phyloP scores from a whole-genome alignment of 2,113 vertebrate genomes.

The Suricata suricatta region DNA sequence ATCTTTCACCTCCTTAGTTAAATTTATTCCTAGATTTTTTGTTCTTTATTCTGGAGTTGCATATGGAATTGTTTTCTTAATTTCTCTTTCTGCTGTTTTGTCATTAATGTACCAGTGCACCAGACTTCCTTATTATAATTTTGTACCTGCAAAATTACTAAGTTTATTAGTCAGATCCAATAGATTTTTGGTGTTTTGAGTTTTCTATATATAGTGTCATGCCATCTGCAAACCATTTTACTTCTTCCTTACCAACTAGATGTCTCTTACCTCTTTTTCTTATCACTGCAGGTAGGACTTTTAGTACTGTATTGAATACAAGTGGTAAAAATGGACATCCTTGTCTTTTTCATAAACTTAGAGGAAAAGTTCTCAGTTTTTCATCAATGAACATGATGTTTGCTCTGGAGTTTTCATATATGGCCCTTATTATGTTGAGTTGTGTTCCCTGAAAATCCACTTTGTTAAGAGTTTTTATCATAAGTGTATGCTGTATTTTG shows the following conservation, averaged over 20 bases:
- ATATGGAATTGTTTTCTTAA: not conserved
- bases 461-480: not conserved
- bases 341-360: not conserved
- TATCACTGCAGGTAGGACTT: not conserved
- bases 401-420: not conserved
- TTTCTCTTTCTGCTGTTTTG: not conserved
- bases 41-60: not conserved
- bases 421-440: not conserved
- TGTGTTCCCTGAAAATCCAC: not conserved
- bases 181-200: not conserved
- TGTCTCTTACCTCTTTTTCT: not conserved
- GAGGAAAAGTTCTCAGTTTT: not conserved
- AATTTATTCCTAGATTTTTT: not conserved
- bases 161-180: not conserved
- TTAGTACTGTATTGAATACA: not conserved
- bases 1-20: not conserved
- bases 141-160: not conserved
- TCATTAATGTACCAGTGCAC: not conserved
- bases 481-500: not conserved
- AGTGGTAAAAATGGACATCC: not conserved
- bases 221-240: not conserved
- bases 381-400: not conserved
- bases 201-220: not conserved
- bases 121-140: not conserved
- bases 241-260: not conserved